Evolutionary conservation across 2,888 invertebrate species (phyloP), one percentile per base, ranked within the genome.

Genomic region (Sceliomorpha sp.): DNA sequence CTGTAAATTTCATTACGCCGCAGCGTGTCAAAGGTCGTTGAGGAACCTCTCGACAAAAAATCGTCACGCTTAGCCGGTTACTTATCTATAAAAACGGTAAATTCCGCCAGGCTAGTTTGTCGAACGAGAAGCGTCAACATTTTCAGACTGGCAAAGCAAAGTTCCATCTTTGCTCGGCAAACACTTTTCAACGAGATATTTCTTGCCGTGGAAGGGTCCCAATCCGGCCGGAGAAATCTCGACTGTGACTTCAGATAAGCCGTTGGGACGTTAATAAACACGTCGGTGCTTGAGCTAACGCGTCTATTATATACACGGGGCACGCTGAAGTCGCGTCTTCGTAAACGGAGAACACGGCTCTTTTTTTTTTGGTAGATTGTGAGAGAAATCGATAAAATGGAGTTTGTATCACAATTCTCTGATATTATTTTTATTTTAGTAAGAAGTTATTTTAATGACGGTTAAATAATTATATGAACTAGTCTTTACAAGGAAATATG

Each of bases 121-220:
- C 39, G 15, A 40, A 45, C 47, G 36, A 47, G 48, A 40, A 36
- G 7, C 48, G 63, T 48, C 55, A 63, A 63, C 55, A 55, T 42
- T 47, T 34, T 40, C 32, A 34, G 39, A 34, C 47, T 34, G 40
- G 8, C 24, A 7, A 26, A 32, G 20, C 8, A 39, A 47, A 36
- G 31, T 50, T 26, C 24, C 59, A 5, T 50, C 56, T 64, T 56
- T 58, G 51, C 64, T 48, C 59, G 31, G 59, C 55, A 67, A 67
- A 67, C 67, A 67, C 48, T 47, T 42, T 27, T 14, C 53, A 34
- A 26, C 31, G 37, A 59, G 53, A 53, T 67, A 55, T 60, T 55
- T 51, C 8, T 20, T n/a, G 20, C 20, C 32, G 37, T n/a, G 32
- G 45, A 64, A 64, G 58, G 45, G 47, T 5, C 2, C 20, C 3